Base-by-base conservation (phyloP, 2,113 vertebrate species). In the Urocitellus parryii region DNA sequence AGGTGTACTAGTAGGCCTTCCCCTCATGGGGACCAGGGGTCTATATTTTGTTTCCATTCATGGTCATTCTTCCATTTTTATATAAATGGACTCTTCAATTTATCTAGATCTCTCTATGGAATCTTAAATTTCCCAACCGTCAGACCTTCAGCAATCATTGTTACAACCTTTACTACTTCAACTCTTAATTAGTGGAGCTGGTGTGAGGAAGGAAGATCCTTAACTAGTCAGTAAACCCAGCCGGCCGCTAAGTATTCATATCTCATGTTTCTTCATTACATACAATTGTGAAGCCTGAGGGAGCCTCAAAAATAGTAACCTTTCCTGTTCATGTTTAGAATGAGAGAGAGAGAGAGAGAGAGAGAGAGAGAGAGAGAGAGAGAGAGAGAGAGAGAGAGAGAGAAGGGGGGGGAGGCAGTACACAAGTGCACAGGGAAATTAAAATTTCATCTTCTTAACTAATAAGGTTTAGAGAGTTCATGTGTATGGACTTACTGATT, bases 11-110 rank as follows among this genome's bases (percentile, higher is more conserved):
- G 39, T 32, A 51, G 58, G 12, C 9, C 20, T 67, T 29, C 63
- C n/a, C 65, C 32, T 80, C 51, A 76, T 45, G 51, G 24, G 51
- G 51, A 42, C 29, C 8, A 29, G 87, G 25, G 90, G n/a, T 65
- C 6, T 58, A 34, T 68, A 89, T 94, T 92, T 82, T 93, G n/a
- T 84, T 81, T 77, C 18, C 17, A 80, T 86, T 91, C 4, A 58
- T 22, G 65, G 58, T n/a, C 10, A 79, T 79, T 72, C 4, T 65
- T 88, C 13, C 34, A 82, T 94, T 48, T 89, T 89, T 51, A 74
- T 94, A 81, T 74, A 76, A 94, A 85, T 11, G 3, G 70, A 10
- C 22, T 65, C 67, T 96, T 53, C 20, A 20, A 9, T 81, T 92
- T 88, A 11, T 73, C 39, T 94, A 45, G 7, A 45, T 45, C 14